Evolutionary conservation across 2,888 invertebrate genomes (phyloP).

Genomic region (Agrochola lychnidis): DNA sequence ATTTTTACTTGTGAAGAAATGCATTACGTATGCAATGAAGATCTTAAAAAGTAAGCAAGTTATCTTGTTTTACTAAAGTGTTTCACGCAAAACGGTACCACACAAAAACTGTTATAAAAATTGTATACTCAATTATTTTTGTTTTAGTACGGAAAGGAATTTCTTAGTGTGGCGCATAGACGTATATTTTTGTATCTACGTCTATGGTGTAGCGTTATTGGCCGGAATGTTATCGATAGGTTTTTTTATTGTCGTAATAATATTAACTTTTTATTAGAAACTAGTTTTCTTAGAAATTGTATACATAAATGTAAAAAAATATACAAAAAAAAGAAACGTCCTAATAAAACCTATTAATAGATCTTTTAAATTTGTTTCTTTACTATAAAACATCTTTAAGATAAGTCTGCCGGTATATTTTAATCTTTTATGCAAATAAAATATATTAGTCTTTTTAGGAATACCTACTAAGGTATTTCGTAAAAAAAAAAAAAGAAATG

Average conservation of each 20-base stretch:
- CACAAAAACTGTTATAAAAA: neutral
- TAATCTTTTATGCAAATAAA: no score
- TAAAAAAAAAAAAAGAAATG: no score
- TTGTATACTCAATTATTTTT: neutral
- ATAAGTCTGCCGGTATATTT: no score
- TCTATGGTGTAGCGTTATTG: neutral
- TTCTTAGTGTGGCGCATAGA: neutral
- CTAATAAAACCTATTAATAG: no score
- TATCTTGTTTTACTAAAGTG: neutral
- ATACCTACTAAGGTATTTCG: no score
- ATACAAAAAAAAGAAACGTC: no score
- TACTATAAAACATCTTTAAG: no score
- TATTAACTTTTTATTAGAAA: neutral
- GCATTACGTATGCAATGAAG: neutral
- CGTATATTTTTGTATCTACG: no score
- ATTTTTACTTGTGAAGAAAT: neutral
- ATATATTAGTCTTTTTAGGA: no score
- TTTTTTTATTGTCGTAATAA: neutral
- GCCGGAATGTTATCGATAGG: neutral
- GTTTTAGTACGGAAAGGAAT: neutral
- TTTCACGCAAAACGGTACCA: slow-evolving; percentile 27
- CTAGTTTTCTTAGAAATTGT: no score
- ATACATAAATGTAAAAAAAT: no score
- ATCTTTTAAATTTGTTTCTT: no score
- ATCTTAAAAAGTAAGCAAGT: neutral